These are phyloP conservation scores for Potorous gilbertii DNA, from an alignment of 2,797 vertebrate genomes.

Conservation along the genomic window DNA sequence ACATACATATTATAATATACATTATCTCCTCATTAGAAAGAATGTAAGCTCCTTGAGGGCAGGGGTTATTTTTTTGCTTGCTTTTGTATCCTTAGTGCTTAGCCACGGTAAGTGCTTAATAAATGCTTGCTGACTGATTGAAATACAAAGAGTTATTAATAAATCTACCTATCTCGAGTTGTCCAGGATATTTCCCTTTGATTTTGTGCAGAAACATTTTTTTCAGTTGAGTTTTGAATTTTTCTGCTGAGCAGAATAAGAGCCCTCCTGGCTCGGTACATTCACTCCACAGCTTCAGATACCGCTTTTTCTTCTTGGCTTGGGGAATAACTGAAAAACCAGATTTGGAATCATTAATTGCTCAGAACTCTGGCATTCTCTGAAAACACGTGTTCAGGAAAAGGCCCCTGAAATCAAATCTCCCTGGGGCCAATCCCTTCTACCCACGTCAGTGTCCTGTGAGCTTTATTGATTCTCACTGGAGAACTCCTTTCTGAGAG, in stretches of 20 bases:
- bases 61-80: not conserved
- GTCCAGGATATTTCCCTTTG: conserved; percentile 92
- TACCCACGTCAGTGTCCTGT: not conserved
- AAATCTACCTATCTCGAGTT: conserved; percentile 92
- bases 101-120: not conserved
- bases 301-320: conserved; percentile 85
- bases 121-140: not conserved
- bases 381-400: not conserved
- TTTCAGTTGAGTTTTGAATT: conserved; percentile 87
- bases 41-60: not conserved
- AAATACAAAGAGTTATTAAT: not conserved
- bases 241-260: conserved; percentile 87
- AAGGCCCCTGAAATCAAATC: not conserved
- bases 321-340: conserved; percentile 88
- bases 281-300: conserved; percentile 91
- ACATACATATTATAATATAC: not conserved
- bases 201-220: conserved; percentile 89
- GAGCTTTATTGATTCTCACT: not conserved
- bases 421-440: not conserved
- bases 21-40: not conserved
- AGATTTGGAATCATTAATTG: conserved; percentile 12
- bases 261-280: conserved; percentile 84
- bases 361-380: not conserved
- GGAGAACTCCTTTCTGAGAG: not conserved
- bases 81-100: not conserved